Conservation (phyloP, 37 sponge, comb jelly and placozoan species). For the Sycon ciliatum region DNA sequence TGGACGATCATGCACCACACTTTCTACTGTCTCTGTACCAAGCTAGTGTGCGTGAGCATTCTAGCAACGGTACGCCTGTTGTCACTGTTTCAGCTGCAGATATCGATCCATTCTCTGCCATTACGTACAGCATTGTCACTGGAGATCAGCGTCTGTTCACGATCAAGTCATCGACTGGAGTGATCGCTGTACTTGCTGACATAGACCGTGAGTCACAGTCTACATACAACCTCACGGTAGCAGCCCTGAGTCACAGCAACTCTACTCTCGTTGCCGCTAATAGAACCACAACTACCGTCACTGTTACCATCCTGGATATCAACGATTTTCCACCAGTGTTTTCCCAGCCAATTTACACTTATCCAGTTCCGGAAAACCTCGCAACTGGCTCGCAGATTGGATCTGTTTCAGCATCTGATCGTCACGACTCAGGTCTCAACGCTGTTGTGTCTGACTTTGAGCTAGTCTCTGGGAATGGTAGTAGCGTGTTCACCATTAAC, state of each 20-base stretch:
- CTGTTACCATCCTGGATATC: slow-evolving; percentile 34
- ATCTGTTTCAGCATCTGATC: too few species aligned
- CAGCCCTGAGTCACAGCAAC: too few species aligned
- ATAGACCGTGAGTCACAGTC: too few species aligned
- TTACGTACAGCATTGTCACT: too few species aligned
- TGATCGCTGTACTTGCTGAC: too few species aligned
- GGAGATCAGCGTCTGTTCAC: too few species aligned
- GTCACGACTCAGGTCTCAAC: too few species aligned
- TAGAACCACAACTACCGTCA: slow-evolving; percentile 25
- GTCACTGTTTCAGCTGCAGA: neutral
- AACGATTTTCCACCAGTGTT: slow-evolving; percentile 63
- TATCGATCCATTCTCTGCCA: neutral
- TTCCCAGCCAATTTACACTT: slow-evolving; percentile 19
- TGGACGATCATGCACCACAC: neutral
- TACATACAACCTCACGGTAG: too few species aligned
- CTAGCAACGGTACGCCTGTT: neutral
- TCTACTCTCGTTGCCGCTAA: too few species aligned
- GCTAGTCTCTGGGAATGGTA: slow-evolving; percentile 33
- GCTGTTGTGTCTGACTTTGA: too few species aligned
- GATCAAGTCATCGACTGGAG: too few species aligned
- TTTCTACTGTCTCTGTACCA: neutral
- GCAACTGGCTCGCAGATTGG: too few species aligned
- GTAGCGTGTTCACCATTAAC: slow-evolving; percentile 37
- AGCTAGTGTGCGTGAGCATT: neutral
- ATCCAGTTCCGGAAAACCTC: slow-evolving; percentile 27